Base-by-base conservation (phyloP, 2,888 invertebrate species). In the Archips crataeganus region DNA sequence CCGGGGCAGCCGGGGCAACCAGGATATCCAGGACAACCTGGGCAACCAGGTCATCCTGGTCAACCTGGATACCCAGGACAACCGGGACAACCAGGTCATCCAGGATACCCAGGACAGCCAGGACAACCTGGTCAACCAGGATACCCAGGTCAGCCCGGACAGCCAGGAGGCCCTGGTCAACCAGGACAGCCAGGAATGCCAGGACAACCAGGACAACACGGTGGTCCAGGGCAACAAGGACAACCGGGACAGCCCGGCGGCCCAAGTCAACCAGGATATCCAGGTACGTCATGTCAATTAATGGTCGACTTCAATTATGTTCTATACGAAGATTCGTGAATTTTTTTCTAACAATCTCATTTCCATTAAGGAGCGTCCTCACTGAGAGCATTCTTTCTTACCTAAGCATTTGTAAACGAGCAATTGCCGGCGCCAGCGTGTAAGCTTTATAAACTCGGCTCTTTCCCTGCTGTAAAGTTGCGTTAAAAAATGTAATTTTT, bases 131-230 rank as follows among this genome's bases (percentile, higher is more conserved):
- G 69, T 15, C 23, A 69, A 0, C 75, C 71, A 32, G 75, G 72
- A 70, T 4, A 84, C 81, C 61, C 77, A 79, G 13, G 82, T 76
- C 4, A 86, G 77, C 65, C 78, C 76, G 67, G 78, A 13, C 76
- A 78, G 51, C 84, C 85, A 42, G 85, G 85, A 23, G n/a, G 64
- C 1, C 77, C 77, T 64, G 74, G 70, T 13, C 36, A 66, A 2
- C 65, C 74, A 15, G 74, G 66, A 23, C 60, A 66, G 0, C 74
- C 70, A 3, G 70, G 74, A 1, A 8, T 49, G 0, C 73, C 68
- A 3, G 73, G 69, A 9, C 84, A 81, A 42, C 91, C 90, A 51
- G 77, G 75, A 39, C 70, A 70, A 10, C 85, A 82, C 65, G 79
- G 80, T 0, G 77, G 72, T 1, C 72, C 74, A 1, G 75, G 70